These are phyloP conservation scores for Drosophila buzzatii DNA, from an alignment of 2,888 invertebrate genomes.

Conservation along the genomic window DNA sequence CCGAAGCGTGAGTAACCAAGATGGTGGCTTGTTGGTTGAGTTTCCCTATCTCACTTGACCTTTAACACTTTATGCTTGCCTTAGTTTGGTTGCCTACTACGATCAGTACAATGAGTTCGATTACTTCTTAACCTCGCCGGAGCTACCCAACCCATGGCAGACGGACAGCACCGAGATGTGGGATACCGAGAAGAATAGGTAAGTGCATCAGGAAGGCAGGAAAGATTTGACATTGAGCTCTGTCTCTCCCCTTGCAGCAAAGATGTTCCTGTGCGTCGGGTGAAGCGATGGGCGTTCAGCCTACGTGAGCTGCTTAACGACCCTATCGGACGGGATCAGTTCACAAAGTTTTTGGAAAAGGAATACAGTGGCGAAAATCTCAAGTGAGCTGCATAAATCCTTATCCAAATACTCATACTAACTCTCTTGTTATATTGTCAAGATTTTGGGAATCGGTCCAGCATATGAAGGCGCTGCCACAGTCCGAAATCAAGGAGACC, in stretches of 20 bases:
- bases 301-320: slow-evolving; percentile 97
- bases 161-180: slow-evolving; percentile 98
- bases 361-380: slow-evolving; percentile 99
- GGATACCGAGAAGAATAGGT: slow-evolving; percentile 98
- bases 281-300: slow-evolving; percentile 98
- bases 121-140: slow-evolving; percentile 95
- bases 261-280: slow-evolving; percentile 96
- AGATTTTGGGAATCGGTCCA: slow-evolving; percentile 99
- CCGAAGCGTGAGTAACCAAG: slow-evolving; percentile 92
- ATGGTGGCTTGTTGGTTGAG: neutral
- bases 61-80: too few relatives aligned
- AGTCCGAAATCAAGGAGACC: slow-evolving; percentile 92
- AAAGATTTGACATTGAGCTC: neutral
- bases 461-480: slow-evolving; percentile 94
- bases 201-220: slow-evolving; percentile 66
- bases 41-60: neutral
- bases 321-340: slow-evolving; percentile 97
- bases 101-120: slow-evolving; percentile 99
- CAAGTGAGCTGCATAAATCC: slow-evolving; percentile 88
- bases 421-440: slow-evolving; percentile 13
- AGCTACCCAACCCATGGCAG: slow-evolving; percentile 98
- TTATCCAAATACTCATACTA: neutral
- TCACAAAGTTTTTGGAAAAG: slow-evolving; percentile 97
- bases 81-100: slow-evolving; percentile 94
- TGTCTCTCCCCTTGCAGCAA: slow-evolving; percentile 87